Conservation (phyloP, 2,797 vertebrate genomes). For the Denticeps clupeoides region DNA sequence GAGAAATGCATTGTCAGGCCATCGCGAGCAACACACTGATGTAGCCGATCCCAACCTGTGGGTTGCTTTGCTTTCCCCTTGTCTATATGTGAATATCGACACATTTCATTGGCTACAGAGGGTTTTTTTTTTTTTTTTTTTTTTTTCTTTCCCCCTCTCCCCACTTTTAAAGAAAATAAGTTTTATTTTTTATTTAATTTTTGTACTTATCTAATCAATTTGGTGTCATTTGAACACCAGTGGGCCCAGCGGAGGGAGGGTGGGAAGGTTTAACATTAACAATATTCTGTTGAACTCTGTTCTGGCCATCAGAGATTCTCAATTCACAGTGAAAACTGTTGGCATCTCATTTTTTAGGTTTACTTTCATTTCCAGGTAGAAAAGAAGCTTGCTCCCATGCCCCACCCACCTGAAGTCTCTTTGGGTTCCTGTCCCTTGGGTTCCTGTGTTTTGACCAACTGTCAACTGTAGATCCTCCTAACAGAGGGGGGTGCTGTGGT, state of each 20-base stretch:
- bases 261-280: no score
- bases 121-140: conserved; percentile 11
- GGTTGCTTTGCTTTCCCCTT: conserved; percentile 13
- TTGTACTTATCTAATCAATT: conserved; percentile 35
- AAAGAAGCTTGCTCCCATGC: no score
- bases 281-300: not conserved
- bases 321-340: no score
- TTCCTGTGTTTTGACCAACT: no score
- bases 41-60: conserved; percentile 42
- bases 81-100: conserved; percentile 14
- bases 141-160: conserved; percentile 22
- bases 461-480: no score
- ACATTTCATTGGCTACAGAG: conserved; percentile 27
- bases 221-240: conserved; percentile 35
- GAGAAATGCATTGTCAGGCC: conserved; percentile 26
- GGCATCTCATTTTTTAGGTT: no score
- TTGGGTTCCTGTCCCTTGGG: no score
- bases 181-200: conserved; percentile 61
- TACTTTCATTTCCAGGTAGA: no score
- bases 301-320: no score
- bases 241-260: conserved; percentile 34
- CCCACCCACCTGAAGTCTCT: no score
- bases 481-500: no score
- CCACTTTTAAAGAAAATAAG: conserved; percentile 28
- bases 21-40: conserved; percentile 22